Conservation (phyloP, 1,140 invertebrate species). For the Zaprionus ghesquierei region DNA sequence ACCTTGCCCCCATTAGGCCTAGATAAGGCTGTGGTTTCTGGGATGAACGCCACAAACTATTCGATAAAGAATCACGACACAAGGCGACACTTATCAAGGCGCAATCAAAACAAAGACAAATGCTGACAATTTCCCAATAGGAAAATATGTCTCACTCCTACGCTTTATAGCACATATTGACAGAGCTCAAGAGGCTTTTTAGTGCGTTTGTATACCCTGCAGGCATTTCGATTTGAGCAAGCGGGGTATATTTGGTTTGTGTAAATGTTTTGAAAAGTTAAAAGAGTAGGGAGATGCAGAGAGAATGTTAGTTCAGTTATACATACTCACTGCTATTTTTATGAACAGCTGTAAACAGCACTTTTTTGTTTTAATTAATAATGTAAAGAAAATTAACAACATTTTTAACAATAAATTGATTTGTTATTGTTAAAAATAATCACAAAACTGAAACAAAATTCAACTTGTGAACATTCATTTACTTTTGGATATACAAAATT, state of each 20-base stretch:
- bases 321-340: too few relatives aligned
- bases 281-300: too few relatives aligned
- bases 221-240: not conserved
- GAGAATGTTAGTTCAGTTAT: too few relatives aligned
- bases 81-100: slow-evolving; percentile 59
- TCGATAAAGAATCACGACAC: slow-evolving; percentile 60
- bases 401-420: too few relatives aligned
- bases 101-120: slow-evolving; percentile 63
- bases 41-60: slow-evolving; percentile 55
- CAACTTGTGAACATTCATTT: too few relatives aligned
- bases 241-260: not conserved
- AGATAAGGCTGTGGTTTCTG: slow-evolving; percentile 21
- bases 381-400: too few relatives aligned
- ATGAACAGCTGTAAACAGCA: too few relatives aligned
- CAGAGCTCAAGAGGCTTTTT: slow-evolving; percentile 6
- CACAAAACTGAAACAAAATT: too few relatives aligned
- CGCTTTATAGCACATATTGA: not conserved
- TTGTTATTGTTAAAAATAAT: too few relatives aligned
- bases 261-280: not conserved
- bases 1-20: slow-evolving; percentile 72
- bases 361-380: too few relatives aligned
- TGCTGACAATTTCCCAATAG: slow-evolving; percentile 26
- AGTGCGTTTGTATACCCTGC: not conserved
- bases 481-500: too few relatives aligned
- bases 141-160: not conserved